Percentiles rank a stretch among this genome's conserved stretches.
Evolutionary conservation across 2,113 vertebrate species (phyloP).

Genomic region (Hystrix cristata): DNA sequence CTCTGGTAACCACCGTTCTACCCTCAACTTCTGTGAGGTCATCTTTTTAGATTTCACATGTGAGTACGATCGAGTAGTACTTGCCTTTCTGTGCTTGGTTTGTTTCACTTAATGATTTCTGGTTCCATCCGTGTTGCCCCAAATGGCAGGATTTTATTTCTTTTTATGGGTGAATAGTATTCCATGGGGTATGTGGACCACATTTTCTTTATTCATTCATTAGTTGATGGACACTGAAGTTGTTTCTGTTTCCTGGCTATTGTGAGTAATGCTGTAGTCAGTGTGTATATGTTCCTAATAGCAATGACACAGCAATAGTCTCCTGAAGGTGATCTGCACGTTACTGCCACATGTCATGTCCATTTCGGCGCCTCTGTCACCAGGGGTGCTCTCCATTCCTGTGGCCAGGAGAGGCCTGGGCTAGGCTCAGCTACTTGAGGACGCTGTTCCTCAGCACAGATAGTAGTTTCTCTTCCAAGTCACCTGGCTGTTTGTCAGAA

Average conservation of each 20-base stretch:
- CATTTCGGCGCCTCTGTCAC: fast-evolving
- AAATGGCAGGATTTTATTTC: neutral
- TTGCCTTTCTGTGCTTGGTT: neutral
- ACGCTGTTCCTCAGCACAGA: neutral
- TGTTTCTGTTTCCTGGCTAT: neutral
- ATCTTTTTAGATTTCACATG: neutral
- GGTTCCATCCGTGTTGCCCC: neutral
- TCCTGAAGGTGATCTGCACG: fast-evolving
- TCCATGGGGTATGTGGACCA: no score
- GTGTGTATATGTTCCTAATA: neutral
- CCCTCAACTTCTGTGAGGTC: neutral
- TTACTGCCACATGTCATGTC: no score
- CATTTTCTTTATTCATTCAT: neutral
- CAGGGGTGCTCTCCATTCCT: neutral
- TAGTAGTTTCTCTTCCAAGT: neutral
- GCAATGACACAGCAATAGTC: fast-evolving
- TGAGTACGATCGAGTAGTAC: neutral
- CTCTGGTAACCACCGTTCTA: neutral
- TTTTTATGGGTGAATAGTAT: neutral
- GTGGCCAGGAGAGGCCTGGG: neutral
- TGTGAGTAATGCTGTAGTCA: neutral
- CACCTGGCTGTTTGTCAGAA: neutral
- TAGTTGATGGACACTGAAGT: neutral
- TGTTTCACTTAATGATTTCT: neutral
- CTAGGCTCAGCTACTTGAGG: neutral